phyloP scores from a whole-genome alignment of 2,888 invertebrate species.

The Julus scanicus region DNA sequence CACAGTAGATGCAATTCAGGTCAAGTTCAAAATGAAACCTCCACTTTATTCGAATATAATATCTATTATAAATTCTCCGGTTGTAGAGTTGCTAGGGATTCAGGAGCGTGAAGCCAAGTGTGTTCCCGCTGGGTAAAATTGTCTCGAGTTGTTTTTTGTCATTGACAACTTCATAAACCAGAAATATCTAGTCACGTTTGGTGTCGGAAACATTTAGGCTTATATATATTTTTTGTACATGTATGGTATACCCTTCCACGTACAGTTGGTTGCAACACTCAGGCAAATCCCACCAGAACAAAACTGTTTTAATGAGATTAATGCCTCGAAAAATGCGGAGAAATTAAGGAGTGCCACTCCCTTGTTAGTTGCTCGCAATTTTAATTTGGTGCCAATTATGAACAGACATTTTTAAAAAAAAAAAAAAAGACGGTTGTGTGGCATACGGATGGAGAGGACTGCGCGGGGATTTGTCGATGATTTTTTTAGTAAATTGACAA shows the following conservation, averaged over 20 bases:
- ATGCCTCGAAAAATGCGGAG: constrained; percentile 15
- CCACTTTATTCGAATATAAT: neutral
- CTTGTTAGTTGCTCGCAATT: neutral
- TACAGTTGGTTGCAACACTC: neutral
- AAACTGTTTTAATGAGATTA: constrained; percentile 33
- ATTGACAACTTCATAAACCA: constrained; percentile 39
- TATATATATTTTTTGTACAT: too few species aligned
- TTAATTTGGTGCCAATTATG: constrained; percentile 35
- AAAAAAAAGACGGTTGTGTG: neutral
- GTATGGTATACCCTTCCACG: neutral
- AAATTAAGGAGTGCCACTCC: constrained; percentile 14
- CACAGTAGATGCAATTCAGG: neutral
- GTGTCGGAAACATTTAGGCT: neutral
- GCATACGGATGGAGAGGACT: neutral
- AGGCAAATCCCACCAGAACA: constrained; percentile 19
- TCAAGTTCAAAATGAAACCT: neutral
- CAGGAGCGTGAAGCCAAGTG: neutral
- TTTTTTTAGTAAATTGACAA: too few species aligned
- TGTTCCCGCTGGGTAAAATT: constrained; percentile 17
- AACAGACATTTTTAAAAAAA: neutral
- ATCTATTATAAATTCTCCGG: neutral
- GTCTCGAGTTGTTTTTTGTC: neutral
- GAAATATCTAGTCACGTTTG: constrained; percentile 4
- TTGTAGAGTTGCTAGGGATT: neutral
- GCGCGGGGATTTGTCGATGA: neutral